Percentiles rank a stretch among this genome's conserved stretches.
Evolutionary conservation across 2,797 vertebrate genomes (phyloP).

Genomic region (Lagocephalus sceleratus): DNA sequence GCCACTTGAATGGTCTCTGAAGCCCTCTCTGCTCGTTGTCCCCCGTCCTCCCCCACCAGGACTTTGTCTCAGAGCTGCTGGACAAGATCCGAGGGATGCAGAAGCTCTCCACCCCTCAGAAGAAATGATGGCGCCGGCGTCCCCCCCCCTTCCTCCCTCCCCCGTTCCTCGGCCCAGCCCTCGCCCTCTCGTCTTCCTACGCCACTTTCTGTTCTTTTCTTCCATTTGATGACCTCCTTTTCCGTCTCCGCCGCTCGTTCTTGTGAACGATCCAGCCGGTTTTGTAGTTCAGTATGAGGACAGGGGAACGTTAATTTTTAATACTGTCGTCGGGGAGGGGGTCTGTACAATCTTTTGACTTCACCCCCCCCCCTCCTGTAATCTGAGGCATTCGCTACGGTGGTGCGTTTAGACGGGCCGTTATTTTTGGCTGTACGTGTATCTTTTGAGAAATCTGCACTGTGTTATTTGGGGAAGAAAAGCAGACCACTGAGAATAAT

Average conservation of each 20-base stretch:
- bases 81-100: constrained; percentile 93
- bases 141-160: neutral
- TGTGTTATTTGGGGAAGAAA: constrained; percentile 49
- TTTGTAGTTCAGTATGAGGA: constrained; percentile 33
- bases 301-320: constrained; percentile 16
- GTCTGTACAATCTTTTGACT: constrained; percentile 24
- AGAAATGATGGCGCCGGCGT: constrained; percentile 78
- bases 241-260: too few relatives aligned
- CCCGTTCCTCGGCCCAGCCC: constrained; percentile 39
- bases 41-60: constrained; percentile 59
- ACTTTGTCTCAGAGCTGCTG: constrained; percentile 85
- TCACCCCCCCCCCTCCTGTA: constrained; percentile 6
- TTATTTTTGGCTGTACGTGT: constrained; percentile 14
- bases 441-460: constrained; percentile 40
- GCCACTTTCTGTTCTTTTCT: constrained; percentile 11
- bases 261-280: neutral
- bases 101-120: constrained; percentile 92
- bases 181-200: constrained; percentile 49
- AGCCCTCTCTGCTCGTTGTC: constrained; percentile 20
- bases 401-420: constrained; percentile 50
- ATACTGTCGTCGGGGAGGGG: constrained; percentile 11
- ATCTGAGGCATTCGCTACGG: constrained; percentile 52
- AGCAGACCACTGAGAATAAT: constrained; percentile 44
- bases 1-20: neutral
- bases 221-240: neutral